A percentile compares a stretch with the other conserved stretches of the same genome.
Evolutionary conservation across 2,888 invertebrate genomes (phyloP).

Genomic region (Sisyra terminalis): DNA sequence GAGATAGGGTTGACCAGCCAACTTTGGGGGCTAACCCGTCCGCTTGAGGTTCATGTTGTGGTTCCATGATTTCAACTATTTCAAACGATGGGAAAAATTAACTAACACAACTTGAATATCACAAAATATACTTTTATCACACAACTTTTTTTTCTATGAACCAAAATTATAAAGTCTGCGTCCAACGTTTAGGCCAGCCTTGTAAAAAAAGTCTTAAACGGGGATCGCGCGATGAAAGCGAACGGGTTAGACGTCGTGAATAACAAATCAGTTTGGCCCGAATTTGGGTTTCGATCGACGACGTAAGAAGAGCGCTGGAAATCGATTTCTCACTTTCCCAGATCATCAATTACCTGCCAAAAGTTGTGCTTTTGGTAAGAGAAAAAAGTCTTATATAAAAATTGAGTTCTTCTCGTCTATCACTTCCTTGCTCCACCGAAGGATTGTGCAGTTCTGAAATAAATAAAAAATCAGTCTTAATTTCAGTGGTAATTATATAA

Average conservation of each 20-base stretch:
- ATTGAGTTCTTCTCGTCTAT: too few relatives aligned
- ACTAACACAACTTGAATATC: not conserved
- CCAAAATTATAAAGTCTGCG: conserved; percentile 1
- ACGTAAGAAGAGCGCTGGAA: not conserved
- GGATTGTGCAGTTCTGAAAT: too few relatives aligned
- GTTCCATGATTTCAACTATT: conserved; percentile 3
- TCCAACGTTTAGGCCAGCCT: conserved; percentile 5
- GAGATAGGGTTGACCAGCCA: conserved; percentile 3
- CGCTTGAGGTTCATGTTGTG: conserved; percentile 1
- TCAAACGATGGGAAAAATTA: not conserved
- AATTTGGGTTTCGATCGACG: not conserved
- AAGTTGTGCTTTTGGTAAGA: conserved; percentile 2
- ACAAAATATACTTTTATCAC: not conserved
- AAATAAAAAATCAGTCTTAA: too few relatives aligned
- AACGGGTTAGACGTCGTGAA: not conserved
- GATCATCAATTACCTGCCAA: conserved; percentile 9
- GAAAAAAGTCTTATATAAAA: not conserved
- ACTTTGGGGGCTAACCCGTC: conserved; percentile 4
- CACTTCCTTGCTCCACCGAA: too few relatives aligned
- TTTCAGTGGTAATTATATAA: too few relatives aligned
- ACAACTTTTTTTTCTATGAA: not conserved
- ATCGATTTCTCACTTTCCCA: conserved; percentile 6
- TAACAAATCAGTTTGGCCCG: not conserved
- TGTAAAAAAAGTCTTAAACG: conserved; percentile 3
- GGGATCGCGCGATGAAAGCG: not conserved